Conservation (phyloP, 1,140 invertebrate genomes). For the Himalopsyche phryganea region DNA sequence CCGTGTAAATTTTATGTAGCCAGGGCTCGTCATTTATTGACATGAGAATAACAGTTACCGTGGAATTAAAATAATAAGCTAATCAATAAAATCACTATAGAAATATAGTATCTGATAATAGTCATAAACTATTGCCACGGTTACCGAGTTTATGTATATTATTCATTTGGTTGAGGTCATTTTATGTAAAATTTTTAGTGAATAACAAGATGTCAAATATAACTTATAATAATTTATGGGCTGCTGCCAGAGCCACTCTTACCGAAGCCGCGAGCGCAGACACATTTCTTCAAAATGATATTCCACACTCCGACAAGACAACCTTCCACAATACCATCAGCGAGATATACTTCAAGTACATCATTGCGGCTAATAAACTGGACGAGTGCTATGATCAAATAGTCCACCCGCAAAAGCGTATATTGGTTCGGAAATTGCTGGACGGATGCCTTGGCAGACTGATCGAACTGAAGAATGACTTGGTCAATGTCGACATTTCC, state of each 20-base stretch:
- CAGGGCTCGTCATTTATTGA: no score
- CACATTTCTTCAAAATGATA: conserved; percentile 59
- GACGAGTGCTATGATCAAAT: conserved; percentile 86
- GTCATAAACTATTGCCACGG: no score
- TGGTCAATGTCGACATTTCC: conserved; percentile 80
- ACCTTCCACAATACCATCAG: conserved; percentile 56
- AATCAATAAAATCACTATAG: no score
- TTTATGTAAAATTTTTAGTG: no score
- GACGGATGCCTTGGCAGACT: conserved; percentile 77
- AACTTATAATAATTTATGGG: conserved; percentile 68
- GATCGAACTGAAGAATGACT: conserved; percentile 76
- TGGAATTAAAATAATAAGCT: no score
- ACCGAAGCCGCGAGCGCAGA: conserved; percentile 63
- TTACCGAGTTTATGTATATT: no score
- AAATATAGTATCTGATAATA: no score
- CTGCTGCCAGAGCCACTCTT: conserved; percentile 58
- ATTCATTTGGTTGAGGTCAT: no score
- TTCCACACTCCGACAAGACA: conserved; percentile 58
- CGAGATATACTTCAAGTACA: conserved; percentile 75
- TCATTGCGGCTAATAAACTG: conserved; percentile 70
- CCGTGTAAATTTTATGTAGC: no score
- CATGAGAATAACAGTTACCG: no score
- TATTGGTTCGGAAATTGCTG: conserved; percentile 72
- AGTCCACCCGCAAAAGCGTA: conserved; percentile 87
- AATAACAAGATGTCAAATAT: conserved; percentile 62